A percentile compares a stretch with the other conserved stretches of the same genome.
Evolutionary conservation across 2,797 vertebrate genomes (phyloP).

Genomic region (Pseudomugil tenellus): DNA sequence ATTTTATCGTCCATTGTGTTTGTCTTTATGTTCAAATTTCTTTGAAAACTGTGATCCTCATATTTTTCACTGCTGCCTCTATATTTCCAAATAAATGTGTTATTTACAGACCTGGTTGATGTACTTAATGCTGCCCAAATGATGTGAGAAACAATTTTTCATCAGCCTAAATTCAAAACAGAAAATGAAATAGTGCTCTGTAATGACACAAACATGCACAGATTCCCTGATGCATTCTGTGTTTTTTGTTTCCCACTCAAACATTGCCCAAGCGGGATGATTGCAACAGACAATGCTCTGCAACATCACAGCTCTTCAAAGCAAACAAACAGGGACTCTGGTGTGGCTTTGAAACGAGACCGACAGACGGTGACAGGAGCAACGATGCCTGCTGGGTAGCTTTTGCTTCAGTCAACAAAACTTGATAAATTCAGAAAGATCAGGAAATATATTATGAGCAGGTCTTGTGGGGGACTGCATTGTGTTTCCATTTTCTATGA

Average conservation of each 20-base stretch:
- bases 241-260: constrained; percentile 42
- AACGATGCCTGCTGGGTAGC: constrained; percentile 52
- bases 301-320: constrained; percentile 57
- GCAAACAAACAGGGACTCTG: constrained; percentile 65
- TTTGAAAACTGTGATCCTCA: neutral
- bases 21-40: neutral
- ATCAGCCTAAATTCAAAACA: constrained; percentile 23
- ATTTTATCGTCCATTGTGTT: neutral
- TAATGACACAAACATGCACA: constrained; percentile 26
- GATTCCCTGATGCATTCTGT: constrained; percentile 32
- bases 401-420: constrained; percentile 40
- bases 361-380: constrained; percentile 63
- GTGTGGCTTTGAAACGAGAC: constrained; percentile 52
- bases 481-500: constrained; percentile 17
- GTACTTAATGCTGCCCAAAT: constrained; percentile 24
- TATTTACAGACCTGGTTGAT: constrained; percentile 9
- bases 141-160: constrained; percentile 29
- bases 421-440: constrained; percentile 34
- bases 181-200: constrained; percentile 30
- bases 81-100: constrained; percentile 3
- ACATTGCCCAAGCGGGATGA: constrained; percentile 54
- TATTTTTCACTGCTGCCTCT: neutral
- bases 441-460: constrained; percentile 22
- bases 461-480: constrained; percentile 31
- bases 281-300: constrained; percentile 64